phyloP scores from a whole-genome alignment of 2,797 vertebrate species.

The Pangasius djambal region DNA sequence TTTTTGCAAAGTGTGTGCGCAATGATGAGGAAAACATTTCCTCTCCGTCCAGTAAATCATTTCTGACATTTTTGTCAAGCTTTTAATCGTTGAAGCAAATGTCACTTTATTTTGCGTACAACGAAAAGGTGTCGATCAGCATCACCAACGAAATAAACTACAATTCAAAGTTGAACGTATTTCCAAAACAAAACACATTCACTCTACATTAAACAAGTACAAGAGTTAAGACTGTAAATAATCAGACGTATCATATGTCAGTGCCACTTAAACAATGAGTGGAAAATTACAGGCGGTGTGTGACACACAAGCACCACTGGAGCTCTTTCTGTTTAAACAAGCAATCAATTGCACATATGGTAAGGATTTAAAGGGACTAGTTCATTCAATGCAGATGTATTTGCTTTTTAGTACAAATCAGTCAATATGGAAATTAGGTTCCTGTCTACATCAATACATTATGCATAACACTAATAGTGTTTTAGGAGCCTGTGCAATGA shows the following conservation, averaged over 20 bases:
- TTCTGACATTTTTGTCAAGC: slow-evolving; percentile 1
- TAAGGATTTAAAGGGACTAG: not conserved
- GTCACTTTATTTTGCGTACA: not conserved
- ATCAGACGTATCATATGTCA: not conserved
- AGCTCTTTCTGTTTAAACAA: slow-evolving; percentile 22
- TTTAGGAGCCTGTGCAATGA: not conserved
- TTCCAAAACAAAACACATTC: not conserved
- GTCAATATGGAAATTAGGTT: slow-evolving; percentile 7
- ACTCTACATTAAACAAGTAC: not conserved
- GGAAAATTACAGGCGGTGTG: slow-evolving; percentile 28
- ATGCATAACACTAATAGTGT: not conserved
- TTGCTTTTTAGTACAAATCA: not conserved
- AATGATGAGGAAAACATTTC: not conserved
- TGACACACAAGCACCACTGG: slow-evolving; percentile 14
- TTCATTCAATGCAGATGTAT: slow-evolving; percentile 20
- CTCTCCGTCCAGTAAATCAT: not conserved
- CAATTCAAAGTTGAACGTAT: not conserved
- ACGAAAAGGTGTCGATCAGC: not conserved
- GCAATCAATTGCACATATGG: slow-evolving; percentile 38
- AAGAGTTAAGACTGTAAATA: not conserved
- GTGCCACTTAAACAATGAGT: slow-evolving; percentile 1
- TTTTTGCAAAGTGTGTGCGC: not conserved
- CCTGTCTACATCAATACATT: slow-evolving; percentile 20
- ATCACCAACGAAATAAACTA: not conserved
- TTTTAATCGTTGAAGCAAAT: not conserved